Conservation (phyloP, 2,888 invertebrate species). For the Heliconius sara region DNA sequence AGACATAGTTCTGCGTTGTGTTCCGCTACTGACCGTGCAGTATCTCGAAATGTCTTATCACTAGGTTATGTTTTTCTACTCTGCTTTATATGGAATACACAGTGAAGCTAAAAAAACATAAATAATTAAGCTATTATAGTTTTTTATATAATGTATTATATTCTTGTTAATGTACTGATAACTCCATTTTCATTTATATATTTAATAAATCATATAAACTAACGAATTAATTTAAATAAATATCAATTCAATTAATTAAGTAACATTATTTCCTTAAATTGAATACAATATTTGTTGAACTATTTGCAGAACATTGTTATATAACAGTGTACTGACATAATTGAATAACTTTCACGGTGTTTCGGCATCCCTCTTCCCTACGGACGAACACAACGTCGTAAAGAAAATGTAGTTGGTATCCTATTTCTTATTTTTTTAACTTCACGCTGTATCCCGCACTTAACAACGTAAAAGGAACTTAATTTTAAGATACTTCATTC, state of each 20-base stretch:
- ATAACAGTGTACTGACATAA: conserved; percentile 15
- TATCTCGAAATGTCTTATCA: background rate
- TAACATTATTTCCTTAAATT: background rate
- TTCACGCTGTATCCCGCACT: background rate
- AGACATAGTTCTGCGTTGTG: background rate
- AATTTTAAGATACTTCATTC: background rate
- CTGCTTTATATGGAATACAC: too few relatives aligned
- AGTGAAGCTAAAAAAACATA: too few relatives aligned
- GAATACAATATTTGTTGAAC: background rate
- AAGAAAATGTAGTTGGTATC: conserved; percentile 8
- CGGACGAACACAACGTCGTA: background rate
- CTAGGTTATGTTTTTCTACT: too few relatives aligned
- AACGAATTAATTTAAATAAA: background rate
- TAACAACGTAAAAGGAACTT: background rate
- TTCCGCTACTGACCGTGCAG: background rate
- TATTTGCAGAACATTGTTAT: background rate
- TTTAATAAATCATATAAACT: too few relatives aligned
- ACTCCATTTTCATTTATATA: too few relatives aligned
- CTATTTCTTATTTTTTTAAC: background rate
- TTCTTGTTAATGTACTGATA: too few relatives aligned
- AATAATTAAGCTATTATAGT: too few relatives aligned
- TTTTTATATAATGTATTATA: too few relatives aligned
- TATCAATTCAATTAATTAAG: background rate
- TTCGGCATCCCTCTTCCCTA: conserved; percentile 5
- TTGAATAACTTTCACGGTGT: conserved; percentile 23